Base-by-base conservation (phyloP, 2,888 invertebrate species). In the Aleiodes alternator region DNA sequence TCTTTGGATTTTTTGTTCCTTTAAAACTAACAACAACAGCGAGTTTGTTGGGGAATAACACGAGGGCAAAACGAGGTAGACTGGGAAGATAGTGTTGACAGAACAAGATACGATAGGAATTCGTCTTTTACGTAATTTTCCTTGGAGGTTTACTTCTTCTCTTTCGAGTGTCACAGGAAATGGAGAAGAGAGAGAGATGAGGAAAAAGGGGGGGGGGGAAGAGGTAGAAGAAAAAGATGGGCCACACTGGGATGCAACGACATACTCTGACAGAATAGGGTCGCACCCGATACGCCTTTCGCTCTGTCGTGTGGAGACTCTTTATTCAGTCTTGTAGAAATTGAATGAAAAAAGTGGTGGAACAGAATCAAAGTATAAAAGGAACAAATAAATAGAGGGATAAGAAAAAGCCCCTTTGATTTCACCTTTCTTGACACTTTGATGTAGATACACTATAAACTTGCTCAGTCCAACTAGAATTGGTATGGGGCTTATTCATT, bases 181-280 rank as follows among this genome's bases (percentile, higher is more conserved):
- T 43, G 7, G 23, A 12, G 48, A 43, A 64, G 43, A 43, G 43
- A 43, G 43, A 38, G 38, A 8, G 8, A 38, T 38, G 38, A 8
- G 3, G 3, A 38, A 38, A 38, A 8, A 55, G 3, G 55, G 14
- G 14, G 14, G 34, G 8, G 29, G 7, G 14, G 59, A 31, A 51
- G 7, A 29, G 51, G 6, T 23, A 34, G 43, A 11, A 14, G 73
- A 29, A 56, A 64, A 78, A 72, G 72, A 70, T 75, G 64, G 72
- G 61, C 38, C 78, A 72, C 66, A 69, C 76, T 64, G 78, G 64
- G 64, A 64, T 64, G 64, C 64, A 64, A 64, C 61, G 51, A 61
- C 51, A 38, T 71, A 71, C 61, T 73, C 70, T 76, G 80, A 83
- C 84, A 83, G 83, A 84, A 84, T 77, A 75, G 73, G 81, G 81